Evolutionary conservation across 2,113 vertebrate genomes (phyloP), one percentile per base, ranked within the genome.

Genomic region (Lepisosteus oculatus): DNA sequence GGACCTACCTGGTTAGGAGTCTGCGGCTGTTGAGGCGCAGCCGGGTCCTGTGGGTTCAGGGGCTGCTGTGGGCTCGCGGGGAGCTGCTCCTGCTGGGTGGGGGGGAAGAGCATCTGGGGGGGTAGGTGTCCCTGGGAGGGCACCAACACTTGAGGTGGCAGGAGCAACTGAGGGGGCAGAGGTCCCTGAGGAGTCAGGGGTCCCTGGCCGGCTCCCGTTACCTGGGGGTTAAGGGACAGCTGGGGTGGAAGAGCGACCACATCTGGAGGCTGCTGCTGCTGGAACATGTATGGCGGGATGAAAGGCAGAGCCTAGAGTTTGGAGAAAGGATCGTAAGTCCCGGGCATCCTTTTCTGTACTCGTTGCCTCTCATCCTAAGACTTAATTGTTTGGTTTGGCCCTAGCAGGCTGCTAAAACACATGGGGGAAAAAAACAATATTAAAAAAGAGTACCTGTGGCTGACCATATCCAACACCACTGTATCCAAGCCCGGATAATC

Each of bases 211-310:
- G 87, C 84, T 14, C 85, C 77, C 0, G 77, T 42, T 42, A 87
- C 0, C 69, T 86, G 87, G 4, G 90, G 87, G 74, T 88, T 90
- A 2, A 90, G 70, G 76, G 89, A 88, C 15, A 91, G 43, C 79
- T 88, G 90, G 4, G 88, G 85, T 29, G 82, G 85, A 71, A 88
- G 67, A 43, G 84, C 70, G 45, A 92, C 57, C 3, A 90, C 87
- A 0, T 85, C 29, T 2, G 29, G 29, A 29, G 29, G 29, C 29
- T 29, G 84, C 70, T 81, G 89, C 67, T 86, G 84, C 77, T 89
- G 91, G 65, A 90, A 65, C 56, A 91, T 74, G 66, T 78, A 89
- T 43, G 86, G 89, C 2, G 86, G 77, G 0, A 91, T 57, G 45
- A 90, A 61, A 3, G 81, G 79, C 12, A 84, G 62, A 0, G 51